Evolutionary conservation across 2,888 invertebrate genomes (phyloP).

Genomic region (Monopis laevigella): DNA sequence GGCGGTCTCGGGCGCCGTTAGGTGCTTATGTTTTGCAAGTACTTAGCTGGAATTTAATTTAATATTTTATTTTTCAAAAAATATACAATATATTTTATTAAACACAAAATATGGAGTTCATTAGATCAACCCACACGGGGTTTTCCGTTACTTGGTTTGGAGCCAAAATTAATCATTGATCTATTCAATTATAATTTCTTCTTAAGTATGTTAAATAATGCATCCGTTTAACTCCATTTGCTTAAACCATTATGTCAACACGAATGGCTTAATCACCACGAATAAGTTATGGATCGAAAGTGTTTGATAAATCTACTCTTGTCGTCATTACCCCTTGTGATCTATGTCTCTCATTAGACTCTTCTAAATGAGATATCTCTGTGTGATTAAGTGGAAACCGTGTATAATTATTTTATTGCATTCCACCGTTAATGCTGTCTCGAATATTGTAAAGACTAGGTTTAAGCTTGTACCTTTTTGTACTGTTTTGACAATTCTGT

Average conservation of each 20-base stretch:
- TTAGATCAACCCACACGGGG: too few relatives aligned
- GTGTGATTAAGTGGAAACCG: conserved; percentile 47
- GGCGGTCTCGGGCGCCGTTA: too few relatives aligned
- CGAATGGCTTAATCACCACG: conserved; percentile 48
- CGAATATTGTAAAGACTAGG: too few relatives aligned
- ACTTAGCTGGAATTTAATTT: too few relatives aligned
- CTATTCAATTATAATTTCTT: conserved; percentile 1
- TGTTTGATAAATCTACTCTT: conserved; percentile 56
- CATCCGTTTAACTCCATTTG: conserved; percentile 47
- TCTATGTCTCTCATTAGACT: conserved; percentile 60
- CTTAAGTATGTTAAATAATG: conserved; percentile 25
- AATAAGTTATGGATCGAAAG: conserved; percentile 58
- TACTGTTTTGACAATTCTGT: not conserved
- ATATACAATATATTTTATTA: too few relatives aligned
- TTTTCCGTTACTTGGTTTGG: too few relatives aligned
- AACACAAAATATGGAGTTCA: too few relatives aligned
- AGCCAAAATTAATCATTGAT: too few relatives aligned
- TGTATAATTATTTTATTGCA: conserved; percentile 58
- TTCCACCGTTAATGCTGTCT: conserved; percentile 28
- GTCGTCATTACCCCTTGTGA: conserved; percentile 61
- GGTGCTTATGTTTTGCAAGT: too few relatives aligned
- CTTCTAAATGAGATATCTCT: conserved; percentile 59
- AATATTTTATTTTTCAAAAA: too few relatives aligned
- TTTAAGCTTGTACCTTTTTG: too few relatives aligned
- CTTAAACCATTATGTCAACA: conserved; percentile 58